Evolutionary conservation across 2,888 invertebrate genomes (phyloP).

Genomic region (Morpho achilles): DNA sequence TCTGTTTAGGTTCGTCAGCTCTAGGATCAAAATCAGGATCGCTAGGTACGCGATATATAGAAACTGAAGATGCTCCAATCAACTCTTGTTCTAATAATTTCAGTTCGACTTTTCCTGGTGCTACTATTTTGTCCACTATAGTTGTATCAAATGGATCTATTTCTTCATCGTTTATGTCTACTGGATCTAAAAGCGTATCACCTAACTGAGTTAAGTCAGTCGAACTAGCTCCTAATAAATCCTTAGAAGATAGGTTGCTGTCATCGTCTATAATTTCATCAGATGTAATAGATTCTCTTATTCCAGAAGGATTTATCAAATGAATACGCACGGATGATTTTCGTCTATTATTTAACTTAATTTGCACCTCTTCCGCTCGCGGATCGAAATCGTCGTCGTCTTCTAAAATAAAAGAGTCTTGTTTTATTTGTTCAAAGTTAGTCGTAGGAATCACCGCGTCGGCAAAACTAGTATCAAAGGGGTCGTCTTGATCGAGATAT

Average conservation of each 20-base stretch:
- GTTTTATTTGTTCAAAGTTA: slow-evolving; percentile 59
- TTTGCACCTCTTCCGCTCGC: slow-evolving; percentile 79
- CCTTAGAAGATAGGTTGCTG: slow-evolving; percentile 72
- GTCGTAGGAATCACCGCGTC: slow-evolving; percentile 83
- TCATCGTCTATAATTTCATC: slow-evolving; percentile 67
- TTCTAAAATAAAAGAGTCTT: slow-evolving; percentile 57
- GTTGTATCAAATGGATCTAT: slow-evolving; percentile 94
- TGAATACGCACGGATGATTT: slow-evolving; percentile 80
- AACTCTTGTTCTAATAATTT: slow-evolving; percentile 89
- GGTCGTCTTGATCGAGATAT: slow-evolving; percentile 84
- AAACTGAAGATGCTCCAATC: slow-evolving; percentile 63
- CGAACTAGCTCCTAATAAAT: slow-evolving; percentile 87
- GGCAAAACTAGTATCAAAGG: slow-evolving; percentile 92
- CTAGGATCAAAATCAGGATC: slow-evolving; percentile 92
- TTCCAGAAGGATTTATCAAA: slow-evolving; percentile 81
- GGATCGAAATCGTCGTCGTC: slow-evolving; percentile 82
- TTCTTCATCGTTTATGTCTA: slow-evolving; percentile 74
- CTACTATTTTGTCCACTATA: slow-evolving; percentile 83
- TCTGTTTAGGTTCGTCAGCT: slow-evolving; percentile 76
- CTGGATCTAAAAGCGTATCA: slow-evolving; percentile 83
- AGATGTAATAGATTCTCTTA: slow-evolving; percentile 77
- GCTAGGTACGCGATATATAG: slow-evolving; percentile 73
- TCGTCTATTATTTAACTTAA: slow-evolving; percentile 59
- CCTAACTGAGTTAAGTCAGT: slow-evolving; percentile 85
- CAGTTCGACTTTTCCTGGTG: slow-evolving; percentile 88